Evolutionary conservation across 2,797 vertebrate species (phyloP), one percentile per base, ranked within the genome.

Genomic region (Platyrinchus mystaceus): DNA sequence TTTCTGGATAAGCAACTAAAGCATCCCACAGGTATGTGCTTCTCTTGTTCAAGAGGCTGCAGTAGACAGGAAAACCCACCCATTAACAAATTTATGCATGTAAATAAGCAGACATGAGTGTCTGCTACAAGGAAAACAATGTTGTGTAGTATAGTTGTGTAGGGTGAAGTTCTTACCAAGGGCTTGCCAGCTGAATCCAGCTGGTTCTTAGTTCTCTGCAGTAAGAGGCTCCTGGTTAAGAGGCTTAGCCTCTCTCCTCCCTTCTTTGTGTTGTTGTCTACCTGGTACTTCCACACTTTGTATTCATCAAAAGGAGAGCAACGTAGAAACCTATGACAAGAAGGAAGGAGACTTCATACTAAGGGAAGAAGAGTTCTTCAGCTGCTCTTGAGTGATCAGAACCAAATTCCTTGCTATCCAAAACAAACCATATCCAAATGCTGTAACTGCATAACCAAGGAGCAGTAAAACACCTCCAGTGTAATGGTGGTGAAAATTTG

Each of bases 251-350:
- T 98, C 94, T 99, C 99, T 86, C 98, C 97, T 93, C 99, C 99
- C 91, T 99, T 98, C 53, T 97, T 98, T n/a, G 99, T 99, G 81
- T 98, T 98, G 62, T 99, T 99, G 97, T 99, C 99, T 44, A 99
- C 99, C 93, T 99, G 99, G 94, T 97, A 98, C 95, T 99, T 99
- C 99, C 99, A 99, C 56, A 99, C 97, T 89, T 98, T 98, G 96
- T 97, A 99, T 83, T 99, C 99, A 82, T 99, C 99, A 81, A 99
- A 99, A 2, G 99, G 99, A 97, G 98, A 97, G 84, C 99, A 99
- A 70, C 98, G 98, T 66, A 99, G 98, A 96, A 99, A 99, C 95
- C 99, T 99, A 92, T 3, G 37, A 47, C 28, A 68, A 46, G 59
- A 88, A n/a, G 44, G 36, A 88, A 84, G 7, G 24, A 89, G 47